A percentile compares a stretch with the other conserved stretches of the same genome.
These are phyloP conservation scores for Leptopilina drosophilae DNA, from an alignment of 2,888 invertebrate species.

Conservation along the genomic window DNA sequence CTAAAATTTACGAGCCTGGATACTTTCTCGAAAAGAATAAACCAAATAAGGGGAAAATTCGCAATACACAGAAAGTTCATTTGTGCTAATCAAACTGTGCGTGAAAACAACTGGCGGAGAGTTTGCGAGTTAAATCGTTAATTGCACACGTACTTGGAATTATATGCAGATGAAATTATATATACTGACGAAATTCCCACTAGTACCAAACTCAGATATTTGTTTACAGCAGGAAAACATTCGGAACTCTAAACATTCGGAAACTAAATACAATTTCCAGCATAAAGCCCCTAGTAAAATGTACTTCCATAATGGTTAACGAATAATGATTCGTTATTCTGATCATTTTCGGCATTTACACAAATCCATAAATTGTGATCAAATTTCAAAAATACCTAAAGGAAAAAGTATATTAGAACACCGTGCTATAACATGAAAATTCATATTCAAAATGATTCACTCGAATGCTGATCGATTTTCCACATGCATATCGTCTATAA, in stretches of 20 bases:
- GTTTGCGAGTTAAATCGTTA: conserved; percentile 20
- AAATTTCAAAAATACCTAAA: background rate
- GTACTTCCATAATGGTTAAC: too few species aligned
- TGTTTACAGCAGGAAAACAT: background rate
- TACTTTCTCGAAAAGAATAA: background rate
- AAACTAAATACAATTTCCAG: conserved; percentile 4
- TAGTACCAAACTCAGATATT: conserved; percentile 26
- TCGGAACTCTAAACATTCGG: background rate
- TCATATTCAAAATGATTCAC: too few species aligned
- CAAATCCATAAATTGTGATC: too few species aligned
- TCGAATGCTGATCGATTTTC: too few species aligned
- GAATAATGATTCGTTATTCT: too few species aligned
- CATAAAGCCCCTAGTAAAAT: background rate
- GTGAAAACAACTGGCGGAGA: conserved; percentile 17
- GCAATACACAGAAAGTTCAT: conserved; percentile 28
- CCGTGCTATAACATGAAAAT: too few species aligned
- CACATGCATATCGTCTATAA: too few species aligned
- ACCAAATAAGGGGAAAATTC: conserved; percentile 1
- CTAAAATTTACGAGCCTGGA: too few species aligned
- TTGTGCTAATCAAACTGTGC: conserved; percentile 35
- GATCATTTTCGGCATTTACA: too few species aligned
- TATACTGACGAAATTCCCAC: conserved; percentile 23
- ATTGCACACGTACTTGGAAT: conserved; percentile 27
- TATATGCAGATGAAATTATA: conserved; percentile 25
- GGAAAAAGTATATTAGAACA: too few species aligned